A percentile compares a stretch with the other conserved stretches of the same genome.
Evolutionary conservation across 1,140 invertebrate species (phyloP).

Genomic region (Halotydeus destructor): DNA sequence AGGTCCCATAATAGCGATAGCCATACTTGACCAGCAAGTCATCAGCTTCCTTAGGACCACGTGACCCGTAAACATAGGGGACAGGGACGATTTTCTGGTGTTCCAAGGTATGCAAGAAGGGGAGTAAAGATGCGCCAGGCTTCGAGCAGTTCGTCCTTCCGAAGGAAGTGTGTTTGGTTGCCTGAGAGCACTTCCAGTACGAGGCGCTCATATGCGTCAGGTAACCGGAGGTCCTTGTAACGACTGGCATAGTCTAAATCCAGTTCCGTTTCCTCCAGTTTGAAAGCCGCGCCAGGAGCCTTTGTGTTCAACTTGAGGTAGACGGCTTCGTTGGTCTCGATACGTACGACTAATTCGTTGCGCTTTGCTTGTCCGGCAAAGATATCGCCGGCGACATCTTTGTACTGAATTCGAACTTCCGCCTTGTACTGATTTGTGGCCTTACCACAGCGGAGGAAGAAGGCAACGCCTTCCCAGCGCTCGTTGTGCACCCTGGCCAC

Average conservation of each 20-base stretch:
- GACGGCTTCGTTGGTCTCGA: conserved; percentile 35
- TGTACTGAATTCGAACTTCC: conserved; percentile 34
- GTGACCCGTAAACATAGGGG: conserved; percentile 29
- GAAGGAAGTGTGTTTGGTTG: conserved; percentile 32
- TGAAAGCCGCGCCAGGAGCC: conserved; percentile 30
- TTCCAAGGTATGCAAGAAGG: conserved; percentile 28
- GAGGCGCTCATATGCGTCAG: conserved; percentile 32
- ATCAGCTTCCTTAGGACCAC: conserved; percentile 9
- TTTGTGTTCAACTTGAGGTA: conserved; percentile 36
- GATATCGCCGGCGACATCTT: conserved; percentile 29
- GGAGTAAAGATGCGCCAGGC: conserved; percentile 33
- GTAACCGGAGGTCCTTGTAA: conserved; percentile 31
- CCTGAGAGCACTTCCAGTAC: conserved; percentile 19
- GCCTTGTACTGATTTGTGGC: conserved; percentile 35
- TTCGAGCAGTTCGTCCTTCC: conserved; percentile 31
- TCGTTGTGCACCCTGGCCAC: conserved; percentile 33
- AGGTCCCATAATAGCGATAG: conserved; percentile 69
- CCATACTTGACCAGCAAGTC: conserved; percentile 8
- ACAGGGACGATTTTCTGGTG: conserved; percentile 26
- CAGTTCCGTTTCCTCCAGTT: conserved; percentile 31
- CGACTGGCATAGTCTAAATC: conserved; percentile 31
- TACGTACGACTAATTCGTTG: conserved; percentile 33
- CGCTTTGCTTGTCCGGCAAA: conserved; percentile 29
- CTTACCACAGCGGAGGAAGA: conserved; percentile 34
- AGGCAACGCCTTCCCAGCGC: conserved; percentile 35